Conservation (phyloP, 2,113 vertebrate genomes). For the Plotosus lineatus region DNA sequence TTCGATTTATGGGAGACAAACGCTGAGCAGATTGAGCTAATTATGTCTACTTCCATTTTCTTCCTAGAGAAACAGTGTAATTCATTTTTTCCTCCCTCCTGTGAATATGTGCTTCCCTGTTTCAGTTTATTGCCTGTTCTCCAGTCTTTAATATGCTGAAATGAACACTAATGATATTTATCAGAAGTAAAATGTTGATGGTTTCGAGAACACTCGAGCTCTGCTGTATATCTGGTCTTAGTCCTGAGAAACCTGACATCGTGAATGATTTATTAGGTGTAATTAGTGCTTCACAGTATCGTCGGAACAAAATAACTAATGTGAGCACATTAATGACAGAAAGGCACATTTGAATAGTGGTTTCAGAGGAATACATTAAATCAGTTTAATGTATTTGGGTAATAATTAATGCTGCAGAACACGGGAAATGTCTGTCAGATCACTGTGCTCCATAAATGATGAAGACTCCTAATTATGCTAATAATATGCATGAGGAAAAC, state of each 20-base stretch:
- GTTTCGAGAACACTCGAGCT: slow-evolving; percentile 2
- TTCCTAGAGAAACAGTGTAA: slow-evolving; percentile 13
- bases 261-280: slow-evolving; percentile 52
- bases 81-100: slow-evolving; percentile 1
- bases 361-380: slow-evolving; percentile 54
- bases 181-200: neutral
- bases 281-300: slow-evolving; percentile 53
- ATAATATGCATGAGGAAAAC: slow-evolving; percentile 51
- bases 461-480: slow-evolving; percentile 65
- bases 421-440: slow-evolving; percentile 57
- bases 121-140: neutral
- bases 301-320: slow-evolving; percentile 50
- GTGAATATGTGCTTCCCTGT: slow-evolving; percentile 13
- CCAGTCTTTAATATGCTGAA: slow-evolving; percentile 9
- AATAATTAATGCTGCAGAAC: slow-evolving; percentile 60
- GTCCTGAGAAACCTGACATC: neutral
- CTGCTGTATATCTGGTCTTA: neutral
- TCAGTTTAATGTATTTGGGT: slow-evolving; percentile 55
- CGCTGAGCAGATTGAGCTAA: neutral
- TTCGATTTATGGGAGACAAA: slow-evolving; percentile 15
- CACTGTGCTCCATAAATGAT: slow-evolving; percentile 64
- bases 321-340: slow-evolving; percentile 39
- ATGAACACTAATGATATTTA: slow-evolving; percentile 34
- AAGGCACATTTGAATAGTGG: slow-evolving; percentile 57
- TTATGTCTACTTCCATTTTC: slow-evolving; percentile 2